Evolutionary conservation across 2,888 invertebrate species (phyloP).

Genomic region (Patella caerulea): DNA sequence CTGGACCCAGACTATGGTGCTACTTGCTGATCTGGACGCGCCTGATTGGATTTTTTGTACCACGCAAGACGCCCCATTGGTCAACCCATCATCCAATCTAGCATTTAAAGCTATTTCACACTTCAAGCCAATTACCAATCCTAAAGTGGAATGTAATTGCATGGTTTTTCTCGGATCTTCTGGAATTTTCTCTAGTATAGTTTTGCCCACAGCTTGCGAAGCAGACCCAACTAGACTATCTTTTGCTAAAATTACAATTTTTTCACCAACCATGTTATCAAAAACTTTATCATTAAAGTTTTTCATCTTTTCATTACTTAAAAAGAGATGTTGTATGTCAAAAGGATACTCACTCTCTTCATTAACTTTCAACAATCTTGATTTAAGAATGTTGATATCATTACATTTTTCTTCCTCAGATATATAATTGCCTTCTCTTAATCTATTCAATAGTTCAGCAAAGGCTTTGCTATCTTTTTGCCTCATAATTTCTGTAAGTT

Average conservation of each 20-base stretch:
- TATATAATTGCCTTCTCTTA: constrained; percentile 36
- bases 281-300: neutral
- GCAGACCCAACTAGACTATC: neutral
- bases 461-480: constrained; percentile 38
- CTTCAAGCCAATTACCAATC: neutral
- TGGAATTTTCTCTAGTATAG: neutral
- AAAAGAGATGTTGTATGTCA: neutral
- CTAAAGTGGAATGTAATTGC: neutral
- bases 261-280: neutral
- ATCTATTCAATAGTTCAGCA: constrained; percentile 42
- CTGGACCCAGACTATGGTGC: neutral
- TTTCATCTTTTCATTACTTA: neutral
- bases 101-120: constrained; percentile 37
- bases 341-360: neutral
- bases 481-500: constrained; percentile 24
- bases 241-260: neutral
- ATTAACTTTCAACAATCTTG: neutral
- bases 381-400: neutral
- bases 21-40: too few species aligned
- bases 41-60: neutral
- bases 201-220: neutral
- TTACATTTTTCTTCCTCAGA: neutral
- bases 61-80: constrained; percentile 38
- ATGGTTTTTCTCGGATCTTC: neutral
- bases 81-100: constrained; percentile 39